Base-by-base conservation (phyloP, 2,113 vertebrate species). In the Ameiurus melas region DNA sequence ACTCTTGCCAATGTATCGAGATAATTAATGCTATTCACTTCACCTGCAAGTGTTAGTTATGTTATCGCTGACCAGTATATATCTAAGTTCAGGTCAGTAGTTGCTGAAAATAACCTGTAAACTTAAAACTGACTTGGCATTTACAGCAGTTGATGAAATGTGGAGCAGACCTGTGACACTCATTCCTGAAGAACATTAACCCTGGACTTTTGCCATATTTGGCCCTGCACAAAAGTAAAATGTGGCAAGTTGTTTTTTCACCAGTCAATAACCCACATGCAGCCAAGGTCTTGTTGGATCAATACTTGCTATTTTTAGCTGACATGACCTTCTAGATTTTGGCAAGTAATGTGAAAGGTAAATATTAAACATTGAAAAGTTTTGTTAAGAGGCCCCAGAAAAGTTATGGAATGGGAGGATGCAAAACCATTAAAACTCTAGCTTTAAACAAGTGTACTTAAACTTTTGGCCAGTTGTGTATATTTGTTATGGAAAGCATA, bases 271-370 rank as follows among this genome's bases (percentile, higher is more conserved):
- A 90, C 39, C 88, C 84, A 36, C 51, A 43, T 68, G 81, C 47
- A 90, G 82, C 62, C 84, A 91, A 88, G 90, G 91, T 87, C 91
- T 70, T 80, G 43, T 36, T 79, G 47, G 60, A 90, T 88, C 64
- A 77, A 75, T 80, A 62, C n/a, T 20, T 87, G 66, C 93, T 96
- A 95, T 95, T 95, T 96, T 95, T 94, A 95, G 92, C 92, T 87
- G 36, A 64, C 13, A 33, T 71, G 89, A 92, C 92, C 86, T 91
- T 80, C 43, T 62, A 36, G 20, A 53, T 92, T 85, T 39, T 84
- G 47, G 83, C 33, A 87, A 3, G 88, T 77, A 90, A 87, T 39
- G 82, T 84, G 85, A 88, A 90, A 85, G 70, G 33, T 88, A 91
- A 94, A 93, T 93, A 93, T 94, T 94, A 92, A 90, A 71, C 55